Percentiles rank a stretch among this genome's conserved stretches.
phyloP scores from a whole-genome alignment of 35 echinoderm and acorn worm species.

The Strongylocentrotus purpuratus region DNA sequence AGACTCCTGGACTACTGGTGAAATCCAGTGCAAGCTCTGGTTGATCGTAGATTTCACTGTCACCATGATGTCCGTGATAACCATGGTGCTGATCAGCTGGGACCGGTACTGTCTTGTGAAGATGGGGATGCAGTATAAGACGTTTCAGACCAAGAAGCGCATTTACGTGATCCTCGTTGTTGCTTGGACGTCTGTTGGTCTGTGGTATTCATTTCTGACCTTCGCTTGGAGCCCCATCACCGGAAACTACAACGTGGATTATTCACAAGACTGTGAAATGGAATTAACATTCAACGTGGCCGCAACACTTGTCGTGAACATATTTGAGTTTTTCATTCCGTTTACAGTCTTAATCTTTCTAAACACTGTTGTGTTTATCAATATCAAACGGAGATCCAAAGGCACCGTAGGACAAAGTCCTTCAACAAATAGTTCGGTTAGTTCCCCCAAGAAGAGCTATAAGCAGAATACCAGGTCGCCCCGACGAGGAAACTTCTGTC shows the following conservation, averaged over 20 bases:
- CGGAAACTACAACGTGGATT: constrained; percentile 25
- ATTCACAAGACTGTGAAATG: constrained; percentile 46
- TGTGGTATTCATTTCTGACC: not conserved
- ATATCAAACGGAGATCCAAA: not conserved
- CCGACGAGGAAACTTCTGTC: too few relatives aligned
- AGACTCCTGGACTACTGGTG: constrained; percentile 44
- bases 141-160: not conserved
- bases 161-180: not conserved
- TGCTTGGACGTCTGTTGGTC: not conserved
- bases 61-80: constrained; percentile 22
- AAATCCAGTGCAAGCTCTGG: constrained; percentile 41
- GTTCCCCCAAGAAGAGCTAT: too few relatives aligned
- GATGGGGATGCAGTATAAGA: constrained; percentile 39
- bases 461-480: too few relatives aligned
- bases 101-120: constrained; percentile 49
- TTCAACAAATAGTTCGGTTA: too few relatives aligned
- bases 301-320: not conserved
- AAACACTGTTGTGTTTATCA: not conserved
- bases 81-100: constrained; percentile 18
- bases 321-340: constrained; percentile 45
- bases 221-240: constrained; percentile 40
- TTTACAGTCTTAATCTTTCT: not conserved
- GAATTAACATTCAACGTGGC: constrained; percentile 14
- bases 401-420: too few relatives aligned
- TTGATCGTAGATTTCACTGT: constrained; percentile 12